Evolutionary conservation across 2,113 vertebrate genomes (phyloP).

Genomic region (Sapayoa aenigma): DNA sequence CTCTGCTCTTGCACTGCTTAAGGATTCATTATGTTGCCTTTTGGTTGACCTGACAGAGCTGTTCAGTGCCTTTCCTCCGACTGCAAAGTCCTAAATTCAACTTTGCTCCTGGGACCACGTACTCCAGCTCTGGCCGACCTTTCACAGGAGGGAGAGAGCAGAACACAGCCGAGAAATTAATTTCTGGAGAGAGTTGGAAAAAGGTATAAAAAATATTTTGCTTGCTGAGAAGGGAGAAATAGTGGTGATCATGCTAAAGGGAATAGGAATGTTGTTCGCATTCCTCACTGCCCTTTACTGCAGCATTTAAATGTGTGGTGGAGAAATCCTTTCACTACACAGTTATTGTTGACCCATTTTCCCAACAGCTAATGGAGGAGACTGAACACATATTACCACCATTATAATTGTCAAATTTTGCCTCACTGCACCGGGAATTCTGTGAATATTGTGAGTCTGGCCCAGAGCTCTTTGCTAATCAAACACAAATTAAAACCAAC

Average conservation of each 20-base stretch:
- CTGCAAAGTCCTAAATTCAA: not conserved
- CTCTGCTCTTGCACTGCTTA: not conserved
- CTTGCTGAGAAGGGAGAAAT: not conserved
- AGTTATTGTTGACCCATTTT: constrained; percentile 55
- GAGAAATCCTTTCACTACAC: not conserved
- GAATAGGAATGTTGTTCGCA: not conserved
- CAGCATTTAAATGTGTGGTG: not conserved
- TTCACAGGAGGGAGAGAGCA: not conserved
- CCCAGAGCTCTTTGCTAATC: constrained; percentile 54
- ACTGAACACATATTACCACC: not conserved
- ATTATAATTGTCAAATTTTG: constrained; percentile 42
- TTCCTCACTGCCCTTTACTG: not conserved
- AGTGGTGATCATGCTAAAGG: not conserved
- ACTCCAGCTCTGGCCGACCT: not conserved
- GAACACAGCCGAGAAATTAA: not conserved
- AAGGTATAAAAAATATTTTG: not conserved
- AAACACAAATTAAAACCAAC: constrained; percentile 52
- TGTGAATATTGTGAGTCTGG: constrained; percentile 10
- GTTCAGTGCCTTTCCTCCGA: not conserved
- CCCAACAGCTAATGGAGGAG: constrained; percentile 16
- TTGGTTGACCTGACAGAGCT: not conserved
- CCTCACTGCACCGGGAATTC: not conserved
- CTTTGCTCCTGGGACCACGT: not conserved
- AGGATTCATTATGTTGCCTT: not conserved
- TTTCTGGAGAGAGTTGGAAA: not conserved